Evolutionary conservation across 2,797 vertebrate genomes (phyloP).

Genomic region (Mastacembelus armatus): DNA sequence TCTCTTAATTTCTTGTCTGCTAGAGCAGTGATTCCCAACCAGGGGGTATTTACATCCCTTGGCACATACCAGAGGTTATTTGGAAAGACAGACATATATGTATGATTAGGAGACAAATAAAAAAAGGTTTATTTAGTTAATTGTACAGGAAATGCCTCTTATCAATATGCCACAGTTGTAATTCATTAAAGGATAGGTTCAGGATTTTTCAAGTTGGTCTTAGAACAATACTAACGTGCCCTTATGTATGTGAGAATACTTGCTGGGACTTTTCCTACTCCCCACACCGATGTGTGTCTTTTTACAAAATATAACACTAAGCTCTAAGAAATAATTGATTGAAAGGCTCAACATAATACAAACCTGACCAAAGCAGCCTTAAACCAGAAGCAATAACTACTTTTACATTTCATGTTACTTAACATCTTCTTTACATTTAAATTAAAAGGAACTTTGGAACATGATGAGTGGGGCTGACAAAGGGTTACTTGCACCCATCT

Average conservation of each 20-base stretch:
- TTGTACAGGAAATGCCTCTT: background rate
- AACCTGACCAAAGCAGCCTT: background rate
- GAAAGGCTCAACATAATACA: background rate
- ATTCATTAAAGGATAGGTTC: too few relatives aligned
- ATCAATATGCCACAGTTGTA: background rate
- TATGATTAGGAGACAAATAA: background rate
- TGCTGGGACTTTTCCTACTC: too few relatives aligned
- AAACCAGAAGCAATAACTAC: too few relatives aligned
- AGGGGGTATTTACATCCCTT: background rate
- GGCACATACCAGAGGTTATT: background rate
- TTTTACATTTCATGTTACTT: background rate
- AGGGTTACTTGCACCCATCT: background rate
- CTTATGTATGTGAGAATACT: too few relatives aligned
- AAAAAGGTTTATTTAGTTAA: too few relatives aligned
- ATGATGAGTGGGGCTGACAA: background rate
- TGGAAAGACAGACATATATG: background rate
- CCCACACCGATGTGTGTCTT: too few relatives aligned
- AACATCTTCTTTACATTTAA: too few relatives aligned
- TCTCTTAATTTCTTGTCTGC: conserved; percentile 29
- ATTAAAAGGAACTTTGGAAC: background rate
- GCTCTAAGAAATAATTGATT: too few relatives aligned
- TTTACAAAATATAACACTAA: too few relatives aligned
- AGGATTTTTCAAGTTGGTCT: too few relatives aligned
- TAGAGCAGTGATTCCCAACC: conserved; percentile 9
- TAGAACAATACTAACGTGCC: too few relatives aligned